Conservation (phyloP, 64 coral and sea anemone genomes). For the Anthopleura sola region DNA sequence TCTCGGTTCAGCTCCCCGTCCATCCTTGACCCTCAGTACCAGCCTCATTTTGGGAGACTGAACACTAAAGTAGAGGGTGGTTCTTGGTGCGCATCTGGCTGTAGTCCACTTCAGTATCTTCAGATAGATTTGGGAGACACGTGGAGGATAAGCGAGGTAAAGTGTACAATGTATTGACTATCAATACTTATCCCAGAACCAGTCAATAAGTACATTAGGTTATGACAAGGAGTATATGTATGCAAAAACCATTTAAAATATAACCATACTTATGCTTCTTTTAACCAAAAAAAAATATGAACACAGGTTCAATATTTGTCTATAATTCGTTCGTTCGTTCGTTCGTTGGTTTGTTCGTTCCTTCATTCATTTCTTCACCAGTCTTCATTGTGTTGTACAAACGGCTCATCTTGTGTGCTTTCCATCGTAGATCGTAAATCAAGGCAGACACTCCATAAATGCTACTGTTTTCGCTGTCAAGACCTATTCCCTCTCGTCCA, state of each 20-base stretch:
- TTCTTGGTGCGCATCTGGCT: slow-evolving; percentile 29
- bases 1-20: slow-evolving; percentile 24
- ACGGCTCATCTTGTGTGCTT: background rate
- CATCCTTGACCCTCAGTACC: background rate
- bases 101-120: slow-evolving; percentile 21
- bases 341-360: no score
- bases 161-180: no score
- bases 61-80: slow-evolving; percentile 14
- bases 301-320: no score
- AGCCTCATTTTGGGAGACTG: slow-evolving; percentile 17
- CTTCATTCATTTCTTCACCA: background rate
- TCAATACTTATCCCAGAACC: no score
- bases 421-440: background rate
- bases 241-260: no score
- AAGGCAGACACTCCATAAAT: slow-evolving; percentile 22
- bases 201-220: background rate
- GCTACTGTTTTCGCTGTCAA: slow-evolving; percentile 11
- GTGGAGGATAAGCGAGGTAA: slow-evolving; percentile 21
- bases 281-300: no score
- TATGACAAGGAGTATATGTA: no score
- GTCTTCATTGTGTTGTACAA: background rate
- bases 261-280: background rate
- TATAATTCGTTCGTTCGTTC: no score
- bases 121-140: slow-evolving; percentile 34
- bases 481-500: slow-evolving; percentile 31